Conservation (phyloP, 2,113 vertebrate genomes). For the Megalops atlanticus region DNA sequence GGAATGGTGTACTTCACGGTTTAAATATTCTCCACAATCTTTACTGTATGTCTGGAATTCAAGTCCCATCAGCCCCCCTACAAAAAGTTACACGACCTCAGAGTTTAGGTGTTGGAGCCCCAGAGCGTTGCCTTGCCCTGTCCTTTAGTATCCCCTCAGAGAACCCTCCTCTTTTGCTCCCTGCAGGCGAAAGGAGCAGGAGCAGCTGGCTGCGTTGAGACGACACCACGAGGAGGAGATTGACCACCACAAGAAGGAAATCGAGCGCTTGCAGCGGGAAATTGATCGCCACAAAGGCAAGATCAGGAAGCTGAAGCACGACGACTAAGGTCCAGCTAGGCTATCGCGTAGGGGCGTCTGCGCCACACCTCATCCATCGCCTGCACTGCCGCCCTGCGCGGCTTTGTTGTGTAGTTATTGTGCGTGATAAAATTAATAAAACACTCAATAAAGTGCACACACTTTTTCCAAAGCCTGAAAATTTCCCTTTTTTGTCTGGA, state of each 20-base stretch:
- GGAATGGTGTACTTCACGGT: background rate
- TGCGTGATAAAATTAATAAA: background rate
- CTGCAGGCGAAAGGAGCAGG: slow-evolving; percentile 79
- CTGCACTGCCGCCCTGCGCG: background rate
- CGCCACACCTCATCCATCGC: background rate
- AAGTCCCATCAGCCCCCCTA: background rate
- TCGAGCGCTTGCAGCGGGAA: slow-evolving; percentile 86
- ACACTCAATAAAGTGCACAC: background rate
- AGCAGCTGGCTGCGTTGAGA: slow-evolving; percentile 77
- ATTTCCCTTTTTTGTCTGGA: no score
- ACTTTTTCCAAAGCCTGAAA: slow-evolving; percentile 2
- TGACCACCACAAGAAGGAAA: slow-evolving; percentile 81
- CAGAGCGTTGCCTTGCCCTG: background rate
- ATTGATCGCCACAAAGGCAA: slow-evolving; percentile 86
- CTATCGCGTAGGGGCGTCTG: no score
- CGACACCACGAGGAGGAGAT: slow-evolving; percentile 90
- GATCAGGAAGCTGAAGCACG: slow-evolving; percentile 79
- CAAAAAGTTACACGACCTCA: background rate
- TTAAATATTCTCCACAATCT: background rate
- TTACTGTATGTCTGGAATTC: background rate
- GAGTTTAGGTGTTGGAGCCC: background rate
- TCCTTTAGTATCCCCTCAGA: background rate
- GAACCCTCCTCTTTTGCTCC: slow-evolving; percentile 4
- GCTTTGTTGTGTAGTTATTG: background rate
- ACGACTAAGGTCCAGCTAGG: slow-evolving; percentile 61